Evolutionary conservation across 2,797 vertebrate species (phyloP), one percentile per base, ranked within the genome.

Genomic region (Neostethus bicornis): DNA sequence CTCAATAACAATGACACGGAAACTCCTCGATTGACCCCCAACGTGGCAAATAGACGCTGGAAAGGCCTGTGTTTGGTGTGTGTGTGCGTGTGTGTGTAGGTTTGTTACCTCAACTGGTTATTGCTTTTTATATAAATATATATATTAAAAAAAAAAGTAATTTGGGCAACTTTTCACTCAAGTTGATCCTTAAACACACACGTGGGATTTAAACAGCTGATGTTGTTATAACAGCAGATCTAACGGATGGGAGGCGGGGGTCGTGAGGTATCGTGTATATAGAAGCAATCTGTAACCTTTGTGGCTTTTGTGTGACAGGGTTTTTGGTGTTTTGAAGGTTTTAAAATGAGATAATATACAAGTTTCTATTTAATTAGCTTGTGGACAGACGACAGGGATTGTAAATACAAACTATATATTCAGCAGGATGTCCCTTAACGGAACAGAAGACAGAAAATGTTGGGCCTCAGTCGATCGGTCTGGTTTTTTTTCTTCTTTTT

Each of bases 251-350:
- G 35, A 39, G 31, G 51, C 46, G 34, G 17, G 43, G 35, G 46
- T 26, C 10, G 46, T 35, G 62, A 75, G 79, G 81, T 80, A 79
- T 64, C 43, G 16, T 91, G 88, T 92, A 89, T 68, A 91, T 91
- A n/a, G n/a, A 91, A 83, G 80, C 78, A 74, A 81, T 84, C 80
- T 81, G 80, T 90, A 84, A 88, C 87, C 71, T 79, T 84, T 80
- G 81, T 82, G 83, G 84, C 81, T 84, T 86, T 78, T 69, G 61
- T 85, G 81, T 85, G 82, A 66, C 71, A 53, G 73, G 76, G 76
- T 80, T 42, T n/a, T 51, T 48, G 62, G 52, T 71, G 68, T 79
- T 79, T 73, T 69, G 61, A 82, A 77, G 73, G 76, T 55, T 59
- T 50, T 61, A 44, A 69, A 49, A 46, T 55, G n/a, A 79, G 59